Percentiles rank a stretch among this genome's conserved stretches.
phyloP scores from a whole-genome alignment of 2,797 vertebrate genomes.

The Argentina silus region DNA sequence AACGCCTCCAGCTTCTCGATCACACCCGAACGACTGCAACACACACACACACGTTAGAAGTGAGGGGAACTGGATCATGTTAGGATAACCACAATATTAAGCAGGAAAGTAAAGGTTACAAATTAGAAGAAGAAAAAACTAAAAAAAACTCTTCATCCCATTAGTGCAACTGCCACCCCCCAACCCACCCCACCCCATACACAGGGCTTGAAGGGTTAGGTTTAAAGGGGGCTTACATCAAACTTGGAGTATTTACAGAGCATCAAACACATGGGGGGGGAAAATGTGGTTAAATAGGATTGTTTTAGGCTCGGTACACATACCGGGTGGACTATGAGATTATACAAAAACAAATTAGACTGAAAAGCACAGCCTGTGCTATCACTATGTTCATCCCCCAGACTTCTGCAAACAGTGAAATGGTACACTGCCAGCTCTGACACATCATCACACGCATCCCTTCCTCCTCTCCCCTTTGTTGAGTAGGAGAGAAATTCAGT shows the following conservation, averaged over 20 bases:
- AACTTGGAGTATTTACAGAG: too few species aligned
- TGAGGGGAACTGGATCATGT: too few species aligned
- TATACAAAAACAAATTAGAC: background rate
- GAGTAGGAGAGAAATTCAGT: slow-evolving; percentile 45
- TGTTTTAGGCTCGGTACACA: background rate
- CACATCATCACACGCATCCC: slow-evolving; percentile 27
- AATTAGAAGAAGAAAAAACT: too few species aligned
- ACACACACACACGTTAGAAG: slow-evolving; percentile 4
- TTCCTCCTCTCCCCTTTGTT: slow-evolving; percentile 33
- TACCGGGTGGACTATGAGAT: background rate
- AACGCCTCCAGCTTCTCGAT: slow-evolving; percentile 86
- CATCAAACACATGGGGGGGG: too few species aligned
- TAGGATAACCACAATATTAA: too few species aligned
- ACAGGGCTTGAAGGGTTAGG: too few species aligned
- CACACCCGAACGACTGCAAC: slow-evolving; percentile 78
- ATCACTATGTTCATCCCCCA: background rate
- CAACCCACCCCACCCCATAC: too few species aligned
- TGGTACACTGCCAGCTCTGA: slow-evolving; percentile 26
- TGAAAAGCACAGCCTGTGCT: background rate
- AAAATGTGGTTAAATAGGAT: background rate
- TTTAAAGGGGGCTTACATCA: too few species aligned
- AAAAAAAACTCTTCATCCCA: too few species aligned
- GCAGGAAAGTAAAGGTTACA: too few species aligned
- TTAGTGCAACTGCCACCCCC: too few species aligned
- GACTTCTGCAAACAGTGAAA: slow-evolving; percentile 28